phyloP scores from a whole-genome alignment of 2,888 invertebrate genomes.

The Zeuzera pyrina region DNA sequence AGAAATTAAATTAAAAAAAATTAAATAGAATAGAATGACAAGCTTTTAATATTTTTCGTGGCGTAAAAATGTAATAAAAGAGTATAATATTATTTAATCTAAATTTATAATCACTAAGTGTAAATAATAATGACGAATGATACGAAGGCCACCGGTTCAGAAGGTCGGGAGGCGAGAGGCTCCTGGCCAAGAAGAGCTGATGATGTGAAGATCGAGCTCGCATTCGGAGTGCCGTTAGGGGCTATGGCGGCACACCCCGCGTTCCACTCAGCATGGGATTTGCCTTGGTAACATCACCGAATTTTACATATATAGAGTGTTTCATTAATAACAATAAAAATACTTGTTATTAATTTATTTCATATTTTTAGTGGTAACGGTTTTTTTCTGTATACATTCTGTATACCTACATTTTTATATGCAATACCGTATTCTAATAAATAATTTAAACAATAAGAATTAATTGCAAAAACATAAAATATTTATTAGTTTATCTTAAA shows the following conservation, averaged over 20 bases:
- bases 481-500: too few relatives aligned
- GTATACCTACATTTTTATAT: too few relatives aligned
- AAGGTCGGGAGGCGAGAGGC: slow-evolving; percentile 25
- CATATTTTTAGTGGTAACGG: too few relatives aligned
- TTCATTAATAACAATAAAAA: background rate
- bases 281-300: slow-evolving; percentile 62
- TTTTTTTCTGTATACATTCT: too few relatives aligned
- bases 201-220: slow-evolving; percentile 71
- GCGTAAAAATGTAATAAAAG: background rate
- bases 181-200: slow-evolving; percentile 51
- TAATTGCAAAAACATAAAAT: too few relatives aligned
- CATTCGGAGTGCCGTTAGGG: slow-evolving; percentile 65
- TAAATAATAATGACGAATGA: slow-evolving; percentile 44
- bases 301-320: background rate
- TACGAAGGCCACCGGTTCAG: slow-evolving; percentile 22
- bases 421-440: too few relatives aligned
- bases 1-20: too few relatives aligned
- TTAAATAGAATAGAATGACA: too few relatives aligned
- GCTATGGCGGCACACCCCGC: slow-evolving; percentile 68
- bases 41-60: background rate
- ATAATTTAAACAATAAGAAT: too few relatives aligned
- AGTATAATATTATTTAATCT: background rate
- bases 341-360: background rate
- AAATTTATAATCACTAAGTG: background rate
- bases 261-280: slow-evolving; percentile 70